Conservation (phyloP, 2,113 vertebrate species). For the Cebidichthys violaceus region DNA sequence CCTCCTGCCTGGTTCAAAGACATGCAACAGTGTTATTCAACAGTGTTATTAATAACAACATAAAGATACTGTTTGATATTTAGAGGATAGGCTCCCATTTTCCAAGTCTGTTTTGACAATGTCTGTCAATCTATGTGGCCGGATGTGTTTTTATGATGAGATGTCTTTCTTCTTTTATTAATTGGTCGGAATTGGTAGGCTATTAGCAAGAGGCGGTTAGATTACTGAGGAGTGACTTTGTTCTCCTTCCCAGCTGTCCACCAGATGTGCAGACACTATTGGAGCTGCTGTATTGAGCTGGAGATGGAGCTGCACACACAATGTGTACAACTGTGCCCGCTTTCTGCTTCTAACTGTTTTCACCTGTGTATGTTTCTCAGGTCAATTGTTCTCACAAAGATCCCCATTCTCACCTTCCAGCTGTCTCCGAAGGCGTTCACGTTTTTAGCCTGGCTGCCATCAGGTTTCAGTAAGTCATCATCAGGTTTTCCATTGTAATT, state of each 20-base stretch:
- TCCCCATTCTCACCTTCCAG: conserved; percentile 40
- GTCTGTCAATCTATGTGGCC: too few relatives aligned
- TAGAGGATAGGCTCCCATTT: neutral
- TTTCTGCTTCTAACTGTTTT: neutral
- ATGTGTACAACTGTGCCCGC: neutral
- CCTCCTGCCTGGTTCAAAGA: conserved; percentile 28
- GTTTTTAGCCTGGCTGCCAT: conserved; percentile 16
- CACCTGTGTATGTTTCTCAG: neutral
- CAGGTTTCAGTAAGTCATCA: conserved; percentile 38
- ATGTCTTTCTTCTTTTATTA: neutral
- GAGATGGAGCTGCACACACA: neutral
- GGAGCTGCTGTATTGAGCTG: neutral
- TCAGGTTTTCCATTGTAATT: conserved; percentile 35
- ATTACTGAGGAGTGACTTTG: neutral
- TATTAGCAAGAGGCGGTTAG: neutral
- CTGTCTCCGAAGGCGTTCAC: conserved; percentile 31
- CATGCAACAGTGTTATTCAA: neutral
- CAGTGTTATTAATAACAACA: neutral
- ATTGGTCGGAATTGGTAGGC: neutral
- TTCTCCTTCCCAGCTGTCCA: neutral
- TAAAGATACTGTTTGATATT: neutral
- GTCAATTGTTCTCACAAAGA: neutral
- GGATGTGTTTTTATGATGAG: neutral
- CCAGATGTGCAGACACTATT: neutral
- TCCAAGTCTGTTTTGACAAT: neutral